Evolutionary conservation across 2,113 vertebrate genomes (phyloP).

Genomic region (Nycticryphes semicollaris): DNA sequence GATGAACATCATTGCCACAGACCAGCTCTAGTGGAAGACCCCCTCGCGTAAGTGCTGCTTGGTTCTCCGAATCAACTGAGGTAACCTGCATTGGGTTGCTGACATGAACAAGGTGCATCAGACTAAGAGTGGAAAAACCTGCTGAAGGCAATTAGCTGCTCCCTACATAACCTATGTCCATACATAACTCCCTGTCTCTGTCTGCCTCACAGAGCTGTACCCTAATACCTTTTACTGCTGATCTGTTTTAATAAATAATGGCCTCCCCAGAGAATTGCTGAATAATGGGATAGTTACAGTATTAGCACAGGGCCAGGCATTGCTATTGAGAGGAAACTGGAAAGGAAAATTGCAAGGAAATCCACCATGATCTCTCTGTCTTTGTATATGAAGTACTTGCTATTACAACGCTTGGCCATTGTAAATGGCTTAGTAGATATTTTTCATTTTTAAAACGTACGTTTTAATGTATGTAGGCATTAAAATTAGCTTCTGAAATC

Average conservation of each 20-base stretch:
- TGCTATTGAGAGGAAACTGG: not conserved
- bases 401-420: not conserved
- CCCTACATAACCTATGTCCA: not conserved
- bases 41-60: rapidly evolving
- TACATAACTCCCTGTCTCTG: not conserved
- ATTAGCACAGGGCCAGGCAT: not conserved
- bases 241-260: not conserved
- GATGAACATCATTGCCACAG: rapidly evolving
- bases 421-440: not conserved
- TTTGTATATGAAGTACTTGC: not conserved
- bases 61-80: too few relatives aligned
- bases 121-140: not conserved
- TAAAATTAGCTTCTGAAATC: not conserved
- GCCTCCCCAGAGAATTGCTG: not conserved
- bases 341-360: not conserved
- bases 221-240: not conserved
- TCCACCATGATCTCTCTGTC: not conserved
- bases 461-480: not conserved
- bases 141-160: not conserved
- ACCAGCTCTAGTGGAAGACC: not conserved
- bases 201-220: not conserved
- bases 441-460: not conserved
- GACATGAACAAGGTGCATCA: rapidly evolving
- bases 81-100: rapidly evolving
- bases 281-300: not conserved